phyloP scores from a whole-genome alignment of 2,888 invertebrate genomes.

The Pristionchus mayeri region DNA sequence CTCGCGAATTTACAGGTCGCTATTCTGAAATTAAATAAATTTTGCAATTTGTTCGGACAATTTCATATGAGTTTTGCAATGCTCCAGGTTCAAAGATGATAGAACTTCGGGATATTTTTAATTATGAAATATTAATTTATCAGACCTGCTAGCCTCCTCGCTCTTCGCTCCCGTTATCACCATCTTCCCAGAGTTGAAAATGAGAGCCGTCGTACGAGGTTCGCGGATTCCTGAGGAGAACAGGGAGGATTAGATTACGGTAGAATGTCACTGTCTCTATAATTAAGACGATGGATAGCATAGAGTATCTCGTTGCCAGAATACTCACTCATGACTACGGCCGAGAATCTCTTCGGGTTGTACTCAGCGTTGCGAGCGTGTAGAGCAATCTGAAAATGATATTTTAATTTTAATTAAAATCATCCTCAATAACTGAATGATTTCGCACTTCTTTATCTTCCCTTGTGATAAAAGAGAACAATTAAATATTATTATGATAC shows the following conservation, averaged over 20 bases:
- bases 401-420: neutral
- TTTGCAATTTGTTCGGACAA: too few relatives aligned
- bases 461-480: too few relatives aligned
- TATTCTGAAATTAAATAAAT: slow-evolving; percentile 83
- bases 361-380: slow-evolving; percentile 99
- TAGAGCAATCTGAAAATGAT: slow-evolving; percentile 84
- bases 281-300: slow-evolving; percentile 76
- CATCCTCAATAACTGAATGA: too few relatives aligned
- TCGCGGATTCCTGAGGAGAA: slow-evolving; percentile 81
- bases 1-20: slow-evolving; percentile 88
- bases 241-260: too few relatives aligned
- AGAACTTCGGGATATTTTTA: too few relatives aligned
- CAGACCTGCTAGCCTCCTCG: slow-evolving; percentile 84
- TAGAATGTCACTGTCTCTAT: too few relatives aligned
- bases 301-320: slow-evolving; percentile 85
- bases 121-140: too few relatives aligned
- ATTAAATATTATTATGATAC: too few relatives aligned
- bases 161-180: slow-evolving; percentile 90
- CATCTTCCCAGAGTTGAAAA: slow-evolving; percentile 90
- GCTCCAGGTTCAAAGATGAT: too few relatives aligned
- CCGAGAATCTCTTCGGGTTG: slow-evolving; percentile 98
- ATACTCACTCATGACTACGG: slow-evolving; percentile 92
- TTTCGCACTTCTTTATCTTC: too few relatives aligned
- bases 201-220: slow-evolving; percentile 86
- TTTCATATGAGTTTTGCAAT: too few relatives aligned